Conservation (phyloP, 2,797 vertebrate genomes). For the Todus mexicanus region DNA sequence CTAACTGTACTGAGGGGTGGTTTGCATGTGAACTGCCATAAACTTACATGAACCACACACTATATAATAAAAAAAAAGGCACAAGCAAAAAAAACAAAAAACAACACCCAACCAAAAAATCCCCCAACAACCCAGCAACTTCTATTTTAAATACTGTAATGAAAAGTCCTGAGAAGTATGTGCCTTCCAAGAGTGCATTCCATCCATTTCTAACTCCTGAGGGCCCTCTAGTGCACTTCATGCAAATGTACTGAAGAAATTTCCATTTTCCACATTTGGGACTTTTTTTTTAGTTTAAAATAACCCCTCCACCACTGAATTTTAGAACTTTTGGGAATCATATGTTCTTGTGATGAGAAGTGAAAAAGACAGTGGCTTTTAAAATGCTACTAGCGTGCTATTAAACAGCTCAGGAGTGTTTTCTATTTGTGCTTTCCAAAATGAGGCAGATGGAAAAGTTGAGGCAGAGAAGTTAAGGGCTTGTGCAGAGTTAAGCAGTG, state of each 20-base stretch:
- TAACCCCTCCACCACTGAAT: accelerated
- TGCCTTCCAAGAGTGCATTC: conserved; percentile 58
- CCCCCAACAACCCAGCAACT: neutral
- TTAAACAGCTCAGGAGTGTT: neutral
- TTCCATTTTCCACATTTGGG: neutral
- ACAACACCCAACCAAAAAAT: neutral
- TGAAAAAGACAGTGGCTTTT: neutral
- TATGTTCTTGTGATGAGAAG: neutral
- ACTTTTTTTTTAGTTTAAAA: neutral
- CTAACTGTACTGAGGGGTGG: neutral
- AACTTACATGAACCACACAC: neutral
- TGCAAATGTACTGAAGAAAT: conserved; percentile 16
- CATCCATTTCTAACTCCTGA: conserved; percentile 63
- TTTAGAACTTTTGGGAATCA: neutral
- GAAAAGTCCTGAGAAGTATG: conserved; percentile 48
- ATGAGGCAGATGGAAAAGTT: neutral
- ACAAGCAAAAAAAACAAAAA: neutral
- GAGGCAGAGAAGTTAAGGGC: neutral
- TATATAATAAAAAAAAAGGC: neutral
- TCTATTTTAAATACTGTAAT: conserved; percentile 68
- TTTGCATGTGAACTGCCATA: conserved; percentile 31
- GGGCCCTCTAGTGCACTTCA: conserved; percentile 74
- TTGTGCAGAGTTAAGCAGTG: neutral
- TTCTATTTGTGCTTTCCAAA: neutral
- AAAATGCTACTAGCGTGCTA: neutral